A percentile compares a stretch with the other conserved stretches of the same genome.
Conservation (phyloP, 2,797 vertebrate genomes). For the Hoplostethus mediterraneus region DNA sequence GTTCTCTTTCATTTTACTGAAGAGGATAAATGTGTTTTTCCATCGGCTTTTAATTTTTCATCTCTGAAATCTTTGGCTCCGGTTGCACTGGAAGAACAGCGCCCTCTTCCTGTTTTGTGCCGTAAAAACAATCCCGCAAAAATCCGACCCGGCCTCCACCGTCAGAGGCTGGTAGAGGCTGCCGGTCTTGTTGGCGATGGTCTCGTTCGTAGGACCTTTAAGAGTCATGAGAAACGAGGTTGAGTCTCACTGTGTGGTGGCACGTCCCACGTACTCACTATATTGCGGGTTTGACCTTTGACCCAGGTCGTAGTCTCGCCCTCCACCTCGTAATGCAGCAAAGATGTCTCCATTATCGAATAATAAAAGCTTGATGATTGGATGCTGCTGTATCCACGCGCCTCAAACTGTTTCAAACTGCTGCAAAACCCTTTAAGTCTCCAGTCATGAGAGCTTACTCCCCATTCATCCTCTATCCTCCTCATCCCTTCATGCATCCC, state of each 20-base stretch:
- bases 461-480: constrained; percentile 28
- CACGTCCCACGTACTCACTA: constrained; percentile 23
- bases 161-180: background rate
- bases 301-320: background rate
- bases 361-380: constrained; percentile 14
- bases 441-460: constrained; percentile 28
- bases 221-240: background rate
- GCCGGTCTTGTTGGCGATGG: background rate
- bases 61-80: no score
- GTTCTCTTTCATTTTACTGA: no score
- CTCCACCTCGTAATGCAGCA: constrained; percentile 16
- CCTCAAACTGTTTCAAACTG: constrained; percentile 26
- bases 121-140: background rate
- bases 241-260: constrained; percentile 9
- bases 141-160: background rate
- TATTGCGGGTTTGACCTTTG: constrained; percentile 37
- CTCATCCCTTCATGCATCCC: constrained; percentile 41
- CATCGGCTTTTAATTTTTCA: no score
- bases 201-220: background rate
- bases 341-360: constrained; percentile 22
- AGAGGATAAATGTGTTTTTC: no score
- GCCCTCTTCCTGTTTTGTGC: background rate
- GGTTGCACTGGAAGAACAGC: background rate
- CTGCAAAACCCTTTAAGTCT: constrained; percentile 47
- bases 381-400: background rate